Conservation (phyloP, 2,797 vertebrate genomes). For the Etheostoma perlongum region DNA sequence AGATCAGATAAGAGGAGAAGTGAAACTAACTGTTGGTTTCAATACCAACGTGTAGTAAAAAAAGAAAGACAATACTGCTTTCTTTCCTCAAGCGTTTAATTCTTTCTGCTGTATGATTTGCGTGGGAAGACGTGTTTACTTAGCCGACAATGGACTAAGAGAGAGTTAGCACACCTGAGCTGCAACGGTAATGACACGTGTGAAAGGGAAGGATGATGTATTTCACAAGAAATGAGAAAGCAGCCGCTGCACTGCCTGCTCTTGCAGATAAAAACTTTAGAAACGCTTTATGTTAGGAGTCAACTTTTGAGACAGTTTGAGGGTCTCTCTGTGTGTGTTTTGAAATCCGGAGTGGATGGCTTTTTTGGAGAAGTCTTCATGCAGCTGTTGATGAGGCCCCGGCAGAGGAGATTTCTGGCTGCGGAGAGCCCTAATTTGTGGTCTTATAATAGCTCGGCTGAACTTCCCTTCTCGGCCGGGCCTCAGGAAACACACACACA, state of each 20-base stretch:
- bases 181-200: constrained; percentile 3
- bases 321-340: neutral
- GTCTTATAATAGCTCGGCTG: constrained; percentile 72
- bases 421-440: constrained; percentile 64
- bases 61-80: constrained; percentile 6
- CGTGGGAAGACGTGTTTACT: constrained; percentile 20
- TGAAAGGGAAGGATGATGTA: neutral
- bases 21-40: neutral
- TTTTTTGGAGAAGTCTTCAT: constrained; percentile 42
- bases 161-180: constrained; percentile 4
- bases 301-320: neutral
- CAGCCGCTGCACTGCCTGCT: neutral
- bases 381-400: constrained; percentile 45
- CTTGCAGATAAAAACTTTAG: neutral
- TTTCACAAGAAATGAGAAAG: neutral
- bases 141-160: neutral
- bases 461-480: constrained; percentile 67
- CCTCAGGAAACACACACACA: constrained; percentile 57
- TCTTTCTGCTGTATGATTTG: neutral
- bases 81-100: neutral
- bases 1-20: no score
- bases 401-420: constrained; percentile 51
- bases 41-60: neutral
- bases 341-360: constrained; percentile 5
- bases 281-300: no score